phyloP scores from a whole-genome alignment of 2,797 vertebrate species.

The Bucorvus abyssinicus region DNA sequence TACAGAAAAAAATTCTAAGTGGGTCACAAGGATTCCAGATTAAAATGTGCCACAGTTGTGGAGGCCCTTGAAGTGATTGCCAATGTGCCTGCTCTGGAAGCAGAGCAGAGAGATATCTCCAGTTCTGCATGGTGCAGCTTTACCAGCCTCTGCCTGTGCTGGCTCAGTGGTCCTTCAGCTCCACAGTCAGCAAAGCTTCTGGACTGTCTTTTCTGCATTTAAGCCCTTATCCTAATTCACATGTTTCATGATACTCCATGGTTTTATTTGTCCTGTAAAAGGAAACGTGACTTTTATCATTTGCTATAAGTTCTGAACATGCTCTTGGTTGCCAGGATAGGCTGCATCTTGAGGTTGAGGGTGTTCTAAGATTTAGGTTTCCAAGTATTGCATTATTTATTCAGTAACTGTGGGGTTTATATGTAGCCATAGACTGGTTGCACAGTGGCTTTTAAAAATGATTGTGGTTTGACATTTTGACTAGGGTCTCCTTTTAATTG shows the following conservation, averaged over 20 bases:
- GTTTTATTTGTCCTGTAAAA: background rate
- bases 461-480: slow-evolving; percentile 5
- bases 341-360: background rate
- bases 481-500: background rate
- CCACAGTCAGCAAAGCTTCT: background rate
- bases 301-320: background rate
- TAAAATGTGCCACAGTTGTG: background rate
- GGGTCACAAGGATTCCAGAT: background rate
- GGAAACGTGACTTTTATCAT: background rate
- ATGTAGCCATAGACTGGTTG: background rate
- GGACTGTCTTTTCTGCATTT: background rate
- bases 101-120: background rate
- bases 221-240: background rate
- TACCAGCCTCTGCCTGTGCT: background rate
- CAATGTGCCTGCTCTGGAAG: background rate
- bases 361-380: background rate
- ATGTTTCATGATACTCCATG: background rate
- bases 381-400: background rate
- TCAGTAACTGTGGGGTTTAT: background rate
- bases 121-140: background rate
- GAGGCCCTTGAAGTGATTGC: background rate
- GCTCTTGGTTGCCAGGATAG: background rate
- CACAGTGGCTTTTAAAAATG: background rate
- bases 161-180: background rate
- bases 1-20: background rate